Percentiles rank a stretch among this genome's conserved stretches.
phyloP scores from a whole-genome alignment of 1,140 invertebrate species.

The Babylonia areolata region DNA sequence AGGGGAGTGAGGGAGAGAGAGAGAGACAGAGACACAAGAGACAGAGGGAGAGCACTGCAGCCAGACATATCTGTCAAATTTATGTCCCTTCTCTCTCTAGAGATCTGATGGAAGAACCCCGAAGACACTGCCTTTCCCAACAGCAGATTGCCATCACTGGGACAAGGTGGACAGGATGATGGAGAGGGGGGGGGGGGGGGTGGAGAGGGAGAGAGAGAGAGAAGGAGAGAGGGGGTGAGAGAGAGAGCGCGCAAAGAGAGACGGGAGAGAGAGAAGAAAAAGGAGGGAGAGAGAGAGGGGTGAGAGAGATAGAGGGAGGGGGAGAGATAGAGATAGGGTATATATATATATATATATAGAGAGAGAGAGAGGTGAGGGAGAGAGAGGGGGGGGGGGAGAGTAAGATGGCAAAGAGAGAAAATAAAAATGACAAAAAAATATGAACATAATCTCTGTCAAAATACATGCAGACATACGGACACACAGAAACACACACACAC shows the following conservation, averaged over 20 bases:
- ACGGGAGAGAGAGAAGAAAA: background rate
- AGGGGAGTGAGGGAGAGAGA: background rate
- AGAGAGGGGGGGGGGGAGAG: background rate
- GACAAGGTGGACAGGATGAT: background rate
- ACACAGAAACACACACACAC: background rate
- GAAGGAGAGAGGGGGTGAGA: background rate
- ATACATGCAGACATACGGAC: background rate
- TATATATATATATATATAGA: too few relatives aligned
- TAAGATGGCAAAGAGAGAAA: background rate
- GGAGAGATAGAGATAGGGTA: too few relatives aligned
- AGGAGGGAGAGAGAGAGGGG: background rate
- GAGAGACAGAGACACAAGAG: background rate
- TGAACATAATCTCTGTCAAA: background rate
- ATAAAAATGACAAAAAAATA: background rate
- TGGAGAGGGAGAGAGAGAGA: background rate
- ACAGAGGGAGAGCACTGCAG: too few relatives aligned
- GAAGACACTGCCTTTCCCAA: too few relatives aligned
- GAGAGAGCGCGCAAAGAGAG: too few relatives aligned
- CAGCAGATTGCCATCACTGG: too few relatives aligned
- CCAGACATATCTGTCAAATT: too few relatives aligned
- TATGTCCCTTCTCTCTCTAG: too few relatives aligned
- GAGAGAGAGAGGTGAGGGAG: too few relatives aligned
- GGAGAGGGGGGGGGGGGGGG: too few relatives aligned
- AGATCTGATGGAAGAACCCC: too few relatives aligned
- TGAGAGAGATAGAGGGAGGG: background rate